Base-by-base conservation (phyloP, 2,888 invertebrate species). In the Ernsta delagoae region DNA sequence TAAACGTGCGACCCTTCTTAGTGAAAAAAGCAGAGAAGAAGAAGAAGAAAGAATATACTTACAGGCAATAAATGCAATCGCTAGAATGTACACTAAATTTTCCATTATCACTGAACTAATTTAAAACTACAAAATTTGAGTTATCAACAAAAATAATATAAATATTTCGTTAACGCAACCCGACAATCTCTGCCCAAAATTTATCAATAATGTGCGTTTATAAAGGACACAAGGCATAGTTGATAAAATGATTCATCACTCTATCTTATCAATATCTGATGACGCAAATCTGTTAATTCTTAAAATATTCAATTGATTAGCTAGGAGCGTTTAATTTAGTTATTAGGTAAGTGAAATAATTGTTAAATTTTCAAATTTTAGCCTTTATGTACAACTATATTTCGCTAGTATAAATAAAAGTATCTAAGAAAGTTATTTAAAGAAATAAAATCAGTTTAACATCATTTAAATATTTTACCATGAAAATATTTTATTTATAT, bases 91-190 rank as follows among this genome's bases (percentile, higher is more conserved):
- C 45, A 41, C 11, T 41, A 59, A 6, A 4, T 0, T 43, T 24
- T 53, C 59, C 65, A 66, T 66, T 50, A n/a, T 59, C 39, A 61
- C 61, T 48, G 45, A 34, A 12, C 31, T 34, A 31, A 31, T 50
- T 6, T 16, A 50, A 50, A 50, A 50, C 7, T 11, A 53, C 31
- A 54, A 31, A 16, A 11, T 11, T 4, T 54, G 2, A 31, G 2
- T 3, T 54, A 54, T 54, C 11, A 11, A 24, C 53, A 7, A 34
- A 48, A n/a, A n/a, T n/a, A 43, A 24, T 24, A 41, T 43, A 24
- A 45, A 41, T 59, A 16, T 48, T 60, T 60, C 31, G 34, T 7
- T n/a, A 48, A 34, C 48, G 4, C 61, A n/a, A 48, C 31, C 41
- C 34, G n/a, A 48, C 9, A 48, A 45, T 34, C 3, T 61, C 31